Evolutionary conservation across 1,140 invertebrate species (phyloP).

Genomic region (Bombus sibiricus): DNA sequence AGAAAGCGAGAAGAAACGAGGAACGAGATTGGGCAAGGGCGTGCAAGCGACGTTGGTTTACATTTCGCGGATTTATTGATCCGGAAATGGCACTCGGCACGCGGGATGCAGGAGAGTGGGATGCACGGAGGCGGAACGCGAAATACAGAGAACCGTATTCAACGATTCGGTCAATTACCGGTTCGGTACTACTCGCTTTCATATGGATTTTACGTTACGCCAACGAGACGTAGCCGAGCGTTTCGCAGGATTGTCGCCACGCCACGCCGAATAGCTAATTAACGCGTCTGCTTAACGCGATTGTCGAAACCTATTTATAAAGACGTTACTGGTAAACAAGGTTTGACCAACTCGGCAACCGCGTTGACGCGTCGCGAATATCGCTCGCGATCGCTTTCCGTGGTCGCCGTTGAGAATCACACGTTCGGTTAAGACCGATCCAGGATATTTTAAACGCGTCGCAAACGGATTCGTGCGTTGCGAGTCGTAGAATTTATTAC

Average conservation of each 20-base stretch:
- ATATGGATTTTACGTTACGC: background rate
- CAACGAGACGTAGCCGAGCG: background rate
- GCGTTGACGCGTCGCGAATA: too few relatives aligned
- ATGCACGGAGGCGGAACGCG: background rate
- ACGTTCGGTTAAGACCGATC: too few relatives aligned
- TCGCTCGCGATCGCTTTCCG: too few relatives aligned
- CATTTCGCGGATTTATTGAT: background rate
- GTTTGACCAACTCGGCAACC: too few relatives aligned
- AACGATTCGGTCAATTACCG: conserved; percentile 6
- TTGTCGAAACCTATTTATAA: conserved; percentile 34
- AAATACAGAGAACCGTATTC: background rate
- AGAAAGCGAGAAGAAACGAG: too few relatives aligned
- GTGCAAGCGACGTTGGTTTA: background rate
- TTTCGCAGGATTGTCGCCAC: background rate
- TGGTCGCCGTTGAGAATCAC: too few relatives aligned
- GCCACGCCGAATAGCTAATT: background rate
- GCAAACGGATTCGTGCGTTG: too few relatives aligned
- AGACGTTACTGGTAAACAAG: background rate
- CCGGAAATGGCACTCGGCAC: too few relatives aligned
- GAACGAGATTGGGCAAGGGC: too few relatives aligned
- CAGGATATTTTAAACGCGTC: too few relatives aligned
- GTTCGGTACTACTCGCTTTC: background rate
- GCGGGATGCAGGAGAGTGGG: background rate
- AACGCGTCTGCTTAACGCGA: background rate
- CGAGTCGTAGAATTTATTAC: too few relatives aligned